Evolutionary conservation across 2,888 invertebrate genomes (phyloP), one percentile per base, ranked within the genome.

Genomic region (Latheticus oryzae): DNA sequence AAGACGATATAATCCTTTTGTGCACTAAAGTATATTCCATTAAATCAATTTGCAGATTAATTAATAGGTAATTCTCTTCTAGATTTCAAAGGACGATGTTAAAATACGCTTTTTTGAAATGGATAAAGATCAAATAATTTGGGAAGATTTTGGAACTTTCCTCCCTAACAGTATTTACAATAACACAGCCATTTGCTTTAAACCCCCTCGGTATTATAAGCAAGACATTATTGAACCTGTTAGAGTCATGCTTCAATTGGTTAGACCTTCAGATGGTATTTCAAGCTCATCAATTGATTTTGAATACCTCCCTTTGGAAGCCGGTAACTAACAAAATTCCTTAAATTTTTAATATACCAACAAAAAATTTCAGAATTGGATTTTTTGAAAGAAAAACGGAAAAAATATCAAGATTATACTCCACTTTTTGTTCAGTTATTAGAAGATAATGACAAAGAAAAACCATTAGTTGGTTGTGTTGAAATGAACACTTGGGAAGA

Each of bases 1-100:
- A 32, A 9, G 86, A 87, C 64, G 91, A 93, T 73, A 87, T 95
- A 68, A 91, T 95, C 61, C 80, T 95, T 95, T n/a, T 95, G 94
- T 77, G 95, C 95, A 78, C 43, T 3, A 50, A 51, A 17, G 47
- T 43, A 43, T 4, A 33, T 3, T 7, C 19, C 19, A n/a, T 21
- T 3, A 33, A 33, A 13, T 13, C 13, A 23, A 28, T 19, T 13
- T 13, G n/a, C n/a, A n/a, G 5, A 13, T 15, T 3, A 23, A 16
- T 21, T 23, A 16, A 11, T 19, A 8, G 3, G 12, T 30, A 5
- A 37, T 9, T 24, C 30, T 7, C 11, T 13, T 61, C 0, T 55
- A 82, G 82, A 86, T 88, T 59, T 83, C 84, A 32, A 87, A 88
- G 81, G 95, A 95, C 76, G 95, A 95, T 76, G 91, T 94, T 63